Conservation (phyloP, 2,797 vertebrate species). For the Petrocephalus schoutedeni region DNA sequence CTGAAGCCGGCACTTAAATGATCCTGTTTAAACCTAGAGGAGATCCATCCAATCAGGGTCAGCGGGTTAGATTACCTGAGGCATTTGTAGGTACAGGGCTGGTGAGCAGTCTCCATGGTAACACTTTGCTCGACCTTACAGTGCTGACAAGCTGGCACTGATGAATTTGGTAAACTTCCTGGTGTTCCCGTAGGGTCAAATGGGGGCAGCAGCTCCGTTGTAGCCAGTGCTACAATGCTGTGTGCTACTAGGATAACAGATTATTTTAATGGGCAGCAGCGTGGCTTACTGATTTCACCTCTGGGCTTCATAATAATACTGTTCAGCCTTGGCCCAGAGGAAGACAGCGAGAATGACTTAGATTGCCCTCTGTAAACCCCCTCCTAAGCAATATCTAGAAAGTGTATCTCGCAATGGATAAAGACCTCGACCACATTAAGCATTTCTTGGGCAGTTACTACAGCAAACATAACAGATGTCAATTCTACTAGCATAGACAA, state of each 20-base stretch:
- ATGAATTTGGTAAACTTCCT: conserved; percentile 9
- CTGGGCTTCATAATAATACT: not conserved
- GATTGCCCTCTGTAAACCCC: not conserved
- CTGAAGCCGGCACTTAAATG: too few relatives aligned
- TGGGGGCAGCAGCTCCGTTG: not conserved
- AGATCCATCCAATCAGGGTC: conserved; percentile 1
- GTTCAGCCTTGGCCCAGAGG: not conserved
- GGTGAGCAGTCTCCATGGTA: conserved; percentile 10
- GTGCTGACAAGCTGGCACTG: not conserved
- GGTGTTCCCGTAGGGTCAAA: not conserved
- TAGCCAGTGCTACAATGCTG: not conserved
- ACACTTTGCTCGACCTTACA: not conserved
- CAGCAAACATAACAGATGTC: not conserved
- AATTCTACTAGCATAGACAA: not conserved
- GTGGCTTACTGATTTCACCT: not conserved
- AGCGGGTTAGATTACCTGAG: conserved; percentile 9
- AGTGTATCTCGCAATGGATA: not conserved
- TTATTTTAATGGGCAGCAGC: conserved; percentile 1
- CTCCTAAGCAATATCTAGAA: not conserved
- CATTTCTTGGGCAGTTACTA: not conserved
- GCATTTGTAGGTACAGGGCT: conserved; percentile 12
- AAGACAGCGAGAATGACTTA: not conserved
- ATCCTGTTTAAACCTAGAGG: not conserved
- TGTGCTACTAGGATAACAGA: conserved; percentile 3
- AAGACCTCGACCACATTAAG: not conserved